phyloP scores from a whole-genome alignment of 2,797 vertebrate genomes.

The Protonibea diacanthus region DNA sequence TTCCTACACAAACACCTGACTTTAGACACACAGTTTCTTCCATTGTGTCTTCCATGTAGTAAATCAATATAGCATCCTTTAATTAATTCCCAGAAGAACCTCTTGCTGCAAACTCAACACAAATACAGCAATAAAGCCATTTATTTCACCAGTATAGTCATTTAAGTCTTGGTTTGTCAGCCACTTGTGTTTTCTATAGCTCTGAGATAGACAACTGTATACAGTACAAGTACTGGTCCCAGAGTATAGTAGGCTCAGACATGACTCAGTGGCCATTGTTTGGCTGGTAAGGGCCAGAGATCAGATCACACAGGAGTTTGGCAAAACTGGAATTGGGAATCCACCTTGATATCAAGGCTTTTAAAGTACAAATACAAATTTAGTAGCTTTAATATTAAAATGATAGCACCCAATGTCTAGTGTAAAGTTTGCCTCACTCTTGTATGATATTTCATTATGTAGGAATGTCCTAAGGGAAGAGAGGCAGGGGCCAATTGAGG shows the following conservation, averaged over 20 bases:
- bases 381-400: constrained; percentile 10
- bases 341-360: not conserved
- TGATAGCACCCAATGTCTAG: not conserved
- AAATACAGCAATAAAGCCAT: not conserved
- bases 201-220: constrained; percentile 57
- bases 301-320: constrained; percentile 63
- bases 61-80: constrained; percentile 13
- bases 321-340: constrained; percentile 38
- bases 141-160: not conserved
- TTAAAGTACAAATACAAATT: constrained; percentile 8
- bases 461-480: constrained; percentile 41
- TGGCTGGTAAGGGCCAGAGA: constrained; percentile 54
- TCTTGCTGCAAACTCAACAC: constrained; percentile 16
- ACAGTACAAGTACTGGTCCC: constrained; percentile 30
- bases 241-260: constrained; percentile 55
- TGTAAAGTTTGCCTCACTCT: constrained; percentile 50
- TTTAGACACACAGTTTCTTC: not conserved
- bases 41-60: not conserved
- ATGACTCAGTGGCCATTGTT: constrained; percentile 72
- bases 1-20: not conserved
- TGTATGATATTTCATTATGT: constrained; percentile 51
- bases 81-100: not conserved
- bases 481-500: constrained; percentile 18
- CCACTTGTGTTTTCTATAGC: constrained; percentile 77
- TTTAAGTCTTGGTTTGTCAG: constrained; percentile 26